Base-by-base conservation (phyloP, 2,797 vertebrate species). In the Lithobates sylvaticus region DNA sequence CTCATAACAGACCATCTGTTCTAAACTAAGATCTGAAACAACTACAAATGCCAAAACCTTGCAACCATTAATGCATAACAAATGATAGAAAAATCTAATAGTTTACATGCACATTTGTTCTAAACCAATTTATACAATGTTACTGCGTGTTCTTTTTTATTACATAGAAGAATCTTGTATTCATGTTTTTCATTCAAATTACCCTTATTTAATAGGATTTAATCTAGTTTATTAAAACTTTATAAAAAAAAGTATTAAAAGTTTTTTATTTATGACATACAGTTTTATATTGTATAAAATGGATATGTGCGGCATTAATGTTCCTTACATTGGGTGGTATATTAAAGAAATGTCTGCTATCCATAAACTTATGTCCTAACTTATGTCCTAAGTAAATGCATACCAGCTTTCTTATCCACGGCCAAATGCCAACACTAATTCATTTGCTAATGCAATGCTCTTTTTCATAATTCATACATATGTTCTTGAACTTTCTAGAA, bases 51-150 rank as follows among this genome's bases (percentile, higher is more conserved):
- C 23, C 26, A 42, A 58, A 54, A 71, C 78, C 39, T 54, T 50
- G 39, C 29, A 80, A 54, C 64, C 10, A 50, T 54, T 72, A 73
- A 82, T 73, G 50, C 10, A 26, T 61, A 82, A 39, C 69, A 82
- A 82, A 82, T 73, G 70, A 82, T 65, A 27, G 9, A 64, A 54
- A 5, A 0, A 13, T 13, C 34, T 72, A 73, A 81, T 81, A 2
- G 15, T 54, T 81, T 73, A 58, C 79, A 81, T 72, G 54, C 47
- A 42, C 36, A 74, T 74, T 64, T 82, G 50, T 29, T 64, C 42
- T 21, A 21, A 29, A 39, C 34, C 26, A 27, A 42, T 29, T 82
- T 42, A 82, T 65, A 73, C 3, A 50, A 29, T 15, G 47, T 79
- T 79, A 72, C 44, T 80, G 18, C 2, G 7, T 34, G 4, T 18